A percentile compares a stretch with the other conserved stretches of the same genome.
Conservation (phyloP, 2,797 vertebrate genomes). For the Cyprinodon diabolis region DNA sequence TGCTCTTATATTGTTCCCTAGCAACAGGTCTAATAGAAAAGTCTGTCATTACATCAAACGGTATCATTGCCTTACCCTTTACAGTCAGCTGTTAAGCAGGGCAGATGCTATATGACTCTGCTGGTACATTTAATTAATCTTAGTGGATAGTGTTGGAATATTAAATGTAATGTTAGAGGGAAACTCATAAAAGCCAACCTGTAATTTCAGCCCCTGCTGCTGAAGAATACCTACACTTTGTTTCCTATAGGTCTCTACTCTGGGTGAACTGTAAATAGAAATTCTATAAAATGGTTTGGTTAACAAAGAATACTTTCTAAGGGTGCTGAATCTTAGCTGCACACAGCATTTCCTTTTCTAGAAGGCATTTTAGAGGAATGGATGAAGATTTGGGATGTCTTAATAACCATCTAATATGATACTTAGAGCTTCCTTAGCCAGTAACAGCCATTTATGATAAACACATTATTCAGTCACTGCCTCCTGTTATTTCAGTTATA, state of each 20-base stretch:
- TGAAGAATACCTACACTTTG: neutral
- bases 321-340: neutral
- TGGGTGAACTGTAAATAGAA: neutral
- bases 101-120: neutral
- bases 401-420: constrained; percentile 28
- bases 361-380: constrained; percentile 2
- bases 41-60: neutral
- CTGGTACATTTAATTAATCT: neutral
- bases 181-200: neutral
- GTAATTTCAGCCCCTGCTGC: neutral
- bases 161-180: neutral
- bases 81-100: neutral
- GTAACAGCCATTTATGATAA: constrained; percentile 44
- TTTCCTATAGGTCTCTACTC: neutral
- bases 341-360: neutral
- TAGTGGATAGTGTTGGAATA: neutral
- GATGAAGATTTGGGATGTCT: neutral
- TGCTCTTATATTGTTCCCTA: neutral
- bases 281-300: neutral
- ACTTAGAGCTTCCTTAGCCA: constrained; percentile 29
- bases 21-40: neutral
- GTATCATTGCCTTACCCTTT: neutral
- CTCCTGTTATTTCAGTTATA: constrained; percentile 50
- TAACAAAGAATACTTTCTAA: neutral
- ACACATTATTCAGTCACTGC: constrained; percentile 42